Conservation (phyloP, 1,140 invertebrate genomes). For the Trichogramma pretiosum region DNA sequence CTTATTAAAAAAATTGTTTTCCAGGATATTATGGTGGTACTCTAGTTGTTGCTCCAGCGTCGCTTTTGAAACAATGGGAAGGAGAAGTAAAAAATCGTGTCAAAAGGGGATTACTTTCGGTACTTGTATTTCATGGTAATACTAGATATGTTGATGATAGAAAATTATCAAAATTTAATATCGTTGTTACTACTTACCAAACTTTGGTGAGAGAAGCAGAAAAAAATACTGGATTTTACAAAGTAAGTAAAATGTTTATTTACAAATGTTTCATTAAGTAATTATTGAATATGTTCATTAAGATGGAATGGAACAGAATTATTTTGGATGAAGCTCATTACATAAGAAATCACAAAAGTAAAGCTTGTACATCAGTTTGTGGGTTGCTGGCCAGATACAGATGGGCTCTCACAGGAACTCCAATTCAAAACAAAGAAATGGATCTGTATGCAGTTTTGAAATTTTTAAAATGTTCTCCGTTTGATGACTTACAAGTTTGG, state of each 20-base stretch:
- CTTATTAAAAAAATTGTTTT: conserved; percentile 4
- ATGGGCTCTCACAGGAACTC: conserved; percentile 90
- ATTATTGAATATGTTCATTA: conserved; percentile 19
- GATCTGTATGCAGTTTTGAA: conserved; percentile 84
- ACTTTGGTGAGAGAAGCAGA: conserved; percentile 53
- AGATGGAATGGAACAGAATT: conserved; percentile 72
- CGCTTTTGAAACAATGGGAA: conserved; percentile 77
- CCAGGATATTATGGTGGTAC: conserved; percentile 54
- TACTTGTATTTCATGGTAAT: conserved; percentile 72
- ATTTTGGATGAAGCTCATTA: conserved; percentile 90
- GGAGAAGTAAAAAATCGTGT: conserved; percentile 65
- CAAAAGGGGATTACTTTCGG: conserved; percentile 51
- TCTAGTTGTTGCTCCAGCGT: conserved; percentile 82
- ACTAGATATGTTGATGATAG: conserved; percentile 58
- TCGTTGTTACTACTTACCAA: conserved; percentile 74
- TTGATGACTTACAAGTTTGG: conserved; percentile 68
- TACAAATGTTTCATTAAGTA: not conserved
- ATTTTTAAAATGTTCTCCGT: conserved; percentile 76
- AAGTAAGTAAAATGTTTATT: conserved; percentile 19
- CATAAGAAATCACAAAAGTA: conserved; percentile 78
- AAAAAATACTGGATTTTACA: conserved; percentile 19
- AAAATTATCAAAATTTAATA: conserved; percentile 53
- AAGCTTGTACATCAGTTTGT: conserved; percentile 63
- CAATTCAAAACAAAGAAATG: conserved; percentile 86
- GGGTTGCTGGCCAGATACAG: conserved; percentile 52